Conservation (phyloP, 2,113 vertebrate species). For the Dicentrarchus labrax region DNA sequence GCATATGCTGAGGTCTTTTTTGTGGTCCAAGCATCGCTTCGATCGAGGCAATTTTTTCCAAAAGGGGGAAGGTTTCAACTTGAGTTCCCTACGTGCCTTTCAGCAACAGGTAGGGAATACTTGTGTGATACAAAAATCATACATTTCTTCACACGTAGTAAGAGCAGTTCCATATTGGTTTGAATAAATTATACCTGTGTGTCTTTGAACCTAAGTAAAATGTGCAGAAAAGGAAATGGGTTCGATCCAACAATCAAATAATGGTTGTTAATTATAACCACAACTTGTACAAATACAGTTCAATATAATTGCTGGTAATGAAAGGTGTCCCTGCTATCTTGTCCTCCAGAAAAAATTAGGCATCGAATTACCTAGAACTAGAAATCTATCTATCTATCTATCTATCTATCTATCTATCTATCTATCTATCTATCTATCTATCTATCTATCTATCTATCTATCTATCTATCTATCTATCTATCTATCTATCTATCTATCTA, state of each 20-base stretch:
- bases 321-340: too few species aligned
- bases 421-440: too few species aligned
- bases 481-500: too few species aligned
- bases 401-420: too few species aligned
- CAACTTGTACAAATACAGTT: not conserved
- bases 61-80: conserved; percentile 40
- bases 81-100: conserved; percentile 41
- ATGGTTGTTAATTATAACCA: not conserved
- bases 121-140: not conserved
- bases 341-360: too few species aligned
- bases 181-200: not conserved
- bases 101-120: conserved; percentile 41
- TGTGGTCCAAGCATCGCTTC: conserved; percentile 50
- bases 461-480: too few species aligned
- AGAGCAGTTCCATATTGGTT: not conserved
- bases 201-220: not conserved
- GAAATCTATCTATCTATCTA: too few species aligned
- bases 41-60: conserved; percentile 64
- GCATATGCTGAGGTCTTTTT: too few species aligned
- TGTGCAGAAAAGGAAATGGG: not conserved
- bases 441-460: too few species aligned
- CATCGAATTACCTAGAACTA: too few species aligned
- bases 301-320: not conserved
- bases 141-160: not conserved
- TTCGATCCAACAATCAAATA: not conserved